Conservation (phyloP, 2,113 vertebrate species). For the Alaudala cheleensis region DNA sequence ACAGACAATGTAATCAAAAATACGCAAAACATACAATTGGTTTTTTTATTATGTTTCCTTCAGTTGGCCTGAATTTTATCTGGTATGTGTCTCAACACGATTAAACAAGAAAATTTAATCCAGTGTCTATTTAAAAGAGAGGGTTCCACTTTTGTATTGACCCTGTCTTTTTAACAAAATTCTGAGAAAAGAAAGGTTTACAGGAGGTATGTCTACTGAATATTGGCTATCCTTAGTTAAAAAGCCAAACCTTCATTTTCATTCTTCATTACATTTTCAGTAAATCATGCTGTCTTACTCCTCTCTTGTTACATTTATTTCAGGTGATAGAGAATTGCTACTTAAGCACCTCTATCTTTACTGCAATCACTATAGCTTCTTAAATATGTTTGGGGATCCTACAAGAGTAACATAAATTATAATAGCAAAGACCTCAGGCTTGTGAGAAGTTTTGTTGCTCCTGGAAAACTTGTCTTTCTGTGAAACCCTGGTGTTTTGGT, state of each 20-base stretch:
- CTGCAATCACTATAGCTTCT: background rate
- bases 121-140: background rate
- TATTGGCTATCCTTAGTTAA: background rate
- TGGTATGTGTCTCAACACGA: background rate
- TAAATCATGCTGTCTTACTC: background rate
- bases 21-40: background rate
- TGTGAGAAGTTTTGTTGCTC: background rate
- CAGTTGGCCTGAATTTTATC: background rate
- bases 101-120: background rate
- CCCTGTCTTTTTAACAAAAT: background rate
- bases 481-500: background rate
- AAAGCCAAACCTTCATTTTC: background rate
- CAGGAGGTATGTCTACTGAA: background rate
- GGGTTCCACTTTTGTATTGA: background rate
- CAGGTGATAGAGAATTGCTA: background rate
- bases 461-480: background rate
- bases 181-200: background rate
- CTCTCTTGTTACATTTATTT: background rate
- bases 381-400: background rate
- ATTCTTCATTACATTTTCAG: too few relatives aligned
- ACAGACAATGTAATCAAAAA: background rate
- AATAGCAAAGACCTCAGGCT: background rate
- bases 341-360: background rate
- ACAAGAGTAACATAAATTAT: background rate
- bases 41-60: background rate